Base-by-base conservation (phyloP, 2,113 vertebrate genomes). In the Cephalopterus ornatus region DNA sequence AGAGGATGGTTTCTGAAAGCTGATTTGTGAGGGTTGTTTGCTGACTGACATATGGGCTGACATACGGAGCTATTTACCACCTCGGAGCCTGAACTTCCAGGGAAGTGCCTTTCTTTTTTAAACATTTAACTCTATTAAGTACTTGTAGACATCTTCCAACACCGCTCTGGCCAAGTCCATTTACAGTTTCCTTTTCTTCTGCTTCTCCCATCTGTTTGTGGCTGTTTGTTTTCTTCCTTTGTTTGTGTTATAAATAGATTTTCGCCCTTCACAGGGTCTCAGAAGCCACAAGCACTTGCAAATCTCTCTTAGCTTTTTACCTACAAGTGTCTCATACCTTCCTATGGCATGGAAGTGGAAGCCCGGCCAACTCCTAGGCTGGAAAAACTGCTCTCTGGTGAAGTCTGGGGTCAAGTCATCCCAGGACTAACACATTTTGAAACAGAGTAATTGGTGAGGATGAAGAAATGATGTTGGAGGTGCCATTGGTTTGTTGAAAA, bases 41-140 rank as follows among this genome's bases (percentile, higher is more conserved):
- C 96, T 96, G 90, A 88, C 92, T 85, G 92, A 63, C 95, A 96
- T 92, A 94, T 93, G 96, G 93, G 24, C 4, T 88, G 96, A 55
- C 96, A 97, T 87, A 96, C 33, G 95, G 95, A 79, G 93, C 92
- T 72, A n/a, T 96, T 95, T 96, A 92, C 95, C 95, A 96, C 96
- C 95, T 79, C n/a, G 2, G 82, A 71, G 85, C 9, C 92, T 73
- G 58, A 93, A 95, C 88, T 97, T 89, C 39, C 20, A 76, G 59
- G 91, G 53, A 85, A 72, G 41, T 46, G 1, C 44, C 68, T 79
- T 65, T 90, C 55, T 93, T 91, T 65, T 92, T 94, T 58, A 52
- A 88, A 82, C 82, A 33, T 88, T 93, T 96, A 79, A 85, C 88
- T 94, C 79, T 65, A 85, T 92, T 95, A 95, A 96, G 70, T 67